phyloP scores from a whole-genome alignment of 2,888 invertebrate species.

The Unio delphinus region DNA sequence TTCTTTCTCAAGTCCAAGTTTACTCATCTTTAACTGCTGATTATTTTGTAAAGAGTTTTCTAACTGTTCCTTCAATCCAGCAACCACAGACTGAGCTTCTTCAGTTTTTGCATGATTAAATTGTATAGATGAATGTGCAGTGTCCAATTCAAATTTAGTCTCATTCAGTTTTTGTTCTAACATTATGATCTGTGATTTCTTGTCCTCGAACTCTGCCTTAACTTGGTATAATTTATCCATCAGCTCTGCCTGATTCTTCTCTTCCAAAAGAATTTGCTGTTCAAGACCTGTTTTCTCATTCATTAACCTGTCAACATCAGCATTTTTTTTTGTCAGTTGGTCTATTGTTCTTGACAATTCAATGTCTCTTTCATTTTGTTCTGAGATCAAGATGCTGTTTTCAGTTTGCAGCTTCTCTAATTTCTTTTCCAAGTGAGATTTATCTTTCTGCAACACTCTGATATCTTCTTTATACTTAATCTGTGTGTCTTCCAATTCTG shows the following conservation, averaged over 20 bases:
- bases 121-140: conserved; percentile 4
- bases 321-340: no score
- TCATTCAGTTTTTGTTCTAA: conserved; percentile 19
- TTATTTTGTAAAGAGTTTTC: neutral
- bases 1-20: neutral
- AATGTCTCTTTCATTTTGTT: no score
- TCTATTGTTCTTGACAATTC: no score
- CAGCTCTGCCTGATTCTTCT: conserved; percentile 6
- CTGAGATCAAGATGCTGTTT: neutral
- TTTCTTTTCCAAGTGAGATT: neutral
- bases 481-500: conserved; percentile 2
- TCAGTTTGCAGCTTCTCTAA: conserved; percentile 3
- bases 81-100: no score
- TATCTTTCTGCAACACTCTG: neutral
- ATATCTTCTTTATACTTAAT: conserved; percentile 3
- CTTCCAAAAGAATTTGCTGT: neutral
- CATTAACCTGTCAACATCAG: no score
- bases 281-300: conserved; percentile 3
- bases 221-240: conserved; percentile 1
- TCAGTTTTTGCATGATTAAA: conserved; percentile 3
- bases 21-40: neutral
- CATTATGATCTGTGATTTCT: conserved; percentile 5
- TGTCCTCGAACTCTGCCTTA: conserved; percentile 7
- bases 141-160: conserved; percentile 11
- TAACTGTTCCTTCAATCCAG: neutral